Percentiles rank a stretch among this genome's conserved stretches.
These are phyloP conservation scores for Tokudaia muenninki DNA, from an alignment of 2,797 vertebrate species.

Conservation along the genomic window DNA sequence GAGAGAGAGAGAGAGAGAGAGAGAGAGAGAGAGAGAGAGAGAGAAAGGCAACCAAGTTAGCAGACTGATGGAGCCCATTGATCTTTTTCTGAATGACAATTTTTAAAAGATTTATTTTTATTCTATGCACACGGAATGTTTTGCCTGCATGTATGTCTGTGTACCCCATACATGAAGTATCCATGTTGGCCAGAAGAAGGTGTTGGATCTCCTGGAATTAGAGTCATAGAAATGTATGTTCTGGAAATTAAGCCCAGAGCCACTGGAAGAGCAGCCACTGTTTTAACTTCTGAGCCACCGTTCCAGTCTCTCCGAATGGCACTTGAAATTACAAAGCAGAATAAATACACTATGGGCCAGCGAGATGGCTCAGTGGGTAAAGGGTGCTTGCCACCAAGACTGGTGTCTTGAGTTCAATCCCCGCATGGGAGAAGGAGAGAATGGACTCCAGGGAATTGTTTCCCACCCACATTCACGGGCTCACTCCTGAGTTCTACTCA, in stretches of 20 bases:
- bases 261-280: not conserved
- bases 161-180: not conserved
- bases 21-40: no score
- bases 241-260: not conserved
- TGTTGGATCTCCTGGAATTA: not conserved
- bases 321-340: not conserved
- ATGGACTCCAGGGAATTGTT: not conserved
- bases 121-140: not conserved
- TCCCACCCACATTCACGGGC: not conserved
- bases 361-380: not conserved
- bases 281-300: not conserved
- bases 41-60: not conserved
- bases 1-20: no score
- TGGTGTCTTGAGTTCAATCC: not conserved
- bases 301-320: not conserved
- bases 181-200: not conserved
- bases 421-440: not conserved
- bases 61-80: not conserved
- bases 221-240: not conserved
- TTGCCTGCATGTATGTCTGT: not conserved
- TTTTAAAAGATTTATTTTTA: not conserved
- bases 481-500: not conserved
- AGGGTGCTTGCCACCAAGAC: not conserved
- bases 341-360: not conserved
- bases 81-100: conserved; percentile 7